Percentiles rank a stretch among this genome's conserved stretches.
Conservation (phyloP, 1,140 invertebrate species). For the Eufriesea mexicana region DNA sequence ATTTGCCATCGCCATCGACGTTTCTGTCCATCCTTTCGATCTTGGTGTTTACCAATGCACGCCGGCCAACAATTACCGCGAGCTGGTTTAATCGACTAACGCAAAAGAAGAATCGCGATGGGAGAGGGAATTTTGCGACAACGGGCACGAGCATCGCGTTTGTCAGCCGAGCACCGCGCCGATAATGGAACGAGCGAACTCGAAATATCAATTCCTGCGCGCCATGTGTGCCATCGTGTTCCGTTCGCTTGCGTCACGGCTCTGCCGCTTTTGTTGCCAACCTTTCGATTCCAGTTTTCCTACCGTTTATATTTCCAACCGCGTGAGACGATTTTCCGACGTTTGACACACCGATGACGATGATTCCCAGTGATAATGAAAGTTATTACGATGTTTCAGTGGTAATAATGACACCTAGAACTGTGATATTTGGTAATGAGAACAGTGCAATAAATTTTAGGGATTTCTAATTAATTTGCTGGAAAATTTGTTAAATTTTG, state of each 20-base stretch:
- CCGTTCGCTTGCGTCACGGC: background rate
- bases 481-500: too few relatives aligned
- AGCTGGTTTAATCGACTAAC: slow-evolving; percentile 27
- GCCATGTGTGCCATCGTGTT: background rate
- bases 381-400: too few relatives aligned
- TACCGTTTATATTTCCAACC: too few relatives aligned
- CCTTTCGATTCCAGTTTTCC: too few relatives aligned
- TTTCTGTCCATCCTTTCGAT: background rate
- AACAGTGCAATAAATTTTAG: too few relatives aligned
- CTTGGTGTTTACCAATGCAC: slow-evolving; percentile 31
- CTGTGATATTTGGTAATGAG: too few relatives aligned
- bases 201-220: slow-evolving; percentile 4
- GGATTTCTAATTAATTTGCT: too few relatives aligned
- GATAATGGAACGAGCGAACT: background rate
- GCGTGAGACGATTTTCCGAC: too few relatives aligned
- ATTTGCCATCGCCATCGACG: slow-evolving; percentile 34
- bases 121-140: background rate
- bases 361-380: too few relatives aligned
- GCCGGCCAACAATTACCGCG: slow-evolving; percentile 32
- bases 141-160: background rate
- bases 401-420: too few relatives aligned
- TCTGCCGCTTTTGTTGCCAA: background rate
- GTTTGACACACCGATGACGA: too few relatives aligned
- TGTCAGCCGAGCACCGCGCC: background rate
- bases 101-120: background rate